phyloP scores from a whole-genome alignment of 2,113 vertebrate genomes.

The Morone saxatilis region DNA sequence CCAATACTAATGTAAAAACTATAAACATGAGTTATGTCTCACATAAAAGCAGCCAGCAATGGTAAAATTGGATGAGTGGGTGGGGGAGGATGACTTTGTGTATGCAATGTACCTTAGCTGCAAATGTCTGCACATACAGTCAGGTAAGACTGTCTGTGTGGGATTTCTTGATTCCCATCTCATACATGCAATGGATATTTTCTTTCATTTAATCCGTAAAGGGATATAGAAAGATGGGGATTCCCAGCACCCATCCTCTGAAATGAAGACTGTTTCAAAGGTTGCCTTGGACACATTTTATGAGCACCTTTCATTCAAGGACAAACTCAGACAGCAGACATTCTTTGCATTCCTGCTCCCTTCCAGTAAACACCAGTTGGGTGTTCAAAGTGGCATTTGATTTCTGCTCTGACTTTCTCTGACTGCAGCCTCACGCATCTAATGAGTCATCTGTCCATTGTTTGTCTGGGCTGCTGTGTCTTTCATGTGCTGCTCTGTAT shows the following conservation, averaged over 20 bases:
- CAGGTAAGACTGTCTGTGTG: neutral
- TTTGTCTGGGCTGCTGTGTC: slow-evolving; percentile 47
- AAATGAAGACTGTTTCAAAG: slow-evolving; percentile 57
- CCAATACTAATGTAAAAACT: too few species aligned
- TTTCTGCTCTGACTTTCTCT: slow-evolving; percentile 52
- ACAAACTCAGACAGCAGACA: slow-evolving; percentile 79
- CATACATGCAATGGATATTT: neutral
- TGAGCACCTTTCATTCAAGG: slow-evolving; percentile 70
- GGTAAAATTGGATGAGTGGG: too few species aligned
- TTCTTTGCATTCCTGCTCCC: slow-evolving; percentile 76
- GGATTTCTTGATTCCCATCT: neutral
- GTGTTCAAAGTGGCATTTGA: slow-evolving; percentile 56
- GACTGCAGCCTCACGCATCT: slow-evolving; percentile 45
- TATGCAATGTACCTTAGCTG: too few species aligned
- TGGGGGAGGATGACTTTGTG: too few species aligned
- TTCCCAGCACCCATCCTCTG: slow-evolving; percentile 60
- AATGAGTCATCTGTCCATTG: slow-evolving; percentile 58
- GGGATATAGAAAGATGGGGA: slow-evolving; percentile 30
- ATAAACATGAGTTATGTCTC: too few species aligned
- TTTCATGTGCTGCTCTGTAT: slow-evolving; percentile 66
- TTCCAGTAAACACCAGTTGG: slow-evolving; percentile 70
- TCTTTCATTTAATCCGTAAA: slow-evolving; percentile 12
- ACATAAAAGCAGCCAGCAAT: too few species aligned
- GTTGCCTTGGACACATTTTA: slow-evolving; percentile 60
- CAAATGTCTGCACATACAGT: too few species aligned